Percentiles rank a stretch among this genome's conserved stretches.
Conservation (phyloP, 2,113 vertebrate genomes). For the Pachycephala philippinensis region DNA sequence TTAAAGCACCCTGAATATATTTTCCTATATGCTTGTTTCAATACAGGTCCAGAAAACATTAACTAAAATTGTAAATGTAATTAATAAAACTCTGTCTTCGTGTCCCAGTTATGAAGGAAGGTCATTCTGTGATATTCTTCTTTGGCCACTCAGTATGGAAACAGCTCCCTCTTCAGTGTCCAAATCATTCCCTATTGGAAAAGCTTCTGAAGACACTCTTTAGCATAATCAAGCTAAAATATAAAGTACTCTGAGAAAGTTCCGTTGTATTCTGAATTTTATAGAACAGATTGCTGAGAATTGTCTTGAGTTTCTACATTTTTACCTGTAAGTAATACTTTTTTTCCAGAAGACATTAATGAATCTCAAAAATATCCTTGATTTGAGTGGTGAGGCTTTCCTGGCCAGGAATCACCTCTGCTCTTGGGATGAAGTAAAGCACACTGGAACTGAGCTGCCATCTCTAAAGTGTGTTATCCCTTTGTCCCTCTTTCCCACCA, state of each 20-base stretch:
- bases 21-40: background rate
- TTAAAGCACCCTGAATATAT: background rate
- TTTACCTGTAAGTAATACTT: background rate
- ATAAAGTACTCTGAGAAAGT: background rate
- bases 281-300: background rate
- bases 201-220: background rate
- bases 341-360: background rate
- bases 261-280: background rate
- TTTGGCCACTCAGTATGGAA: background rate
- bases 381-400: background rate
- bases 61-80: background rate
- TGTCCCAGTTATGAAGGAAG: background rate
- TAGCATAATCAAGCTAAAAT: background rate
- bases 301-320: background rate
- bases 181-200: background rate
- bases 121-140: background rate
- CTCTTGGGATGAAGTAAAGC: background rate
- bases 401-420: background rate
- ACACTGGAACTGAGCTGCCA: background rate
- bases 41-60: background rate
- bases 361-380: background rate
- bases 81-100: background rate
- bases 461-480: background rate
- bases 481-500: background rate
- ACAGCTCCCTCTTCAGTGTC: background rate